Percentiles rank a stretch among this genome's conserved stretches.
These are phyloP conservation scores for Drosophila suzukii DNA, from an alignment of 1,140 invertebrate species.

Conservation along the genomic window DNA sequence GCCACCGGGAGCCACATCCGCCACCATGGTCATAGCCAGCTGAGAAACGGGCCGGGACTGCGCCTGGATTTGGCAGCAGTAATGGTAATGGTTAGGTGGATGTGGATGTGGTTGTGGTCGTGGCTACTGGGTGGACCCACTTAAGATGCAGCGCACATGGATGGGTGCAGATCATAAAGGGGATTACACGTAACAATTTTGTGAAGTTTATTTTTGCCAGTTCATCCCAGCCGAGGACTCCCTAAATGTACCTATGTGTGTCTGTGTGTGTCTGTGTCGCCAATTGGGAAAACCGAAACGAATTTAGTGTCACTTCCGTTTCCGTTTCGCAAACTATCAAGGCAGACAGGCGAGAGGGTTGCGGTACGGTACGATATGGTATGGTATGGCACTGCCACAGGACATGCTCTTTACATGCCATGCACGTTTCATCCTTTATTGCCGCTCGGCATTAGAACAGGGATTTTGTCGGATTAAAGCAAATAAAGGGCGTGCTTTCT, in stretches of 20 bases:
- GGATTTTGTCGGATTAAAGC: slow-evolving; percentile 80
- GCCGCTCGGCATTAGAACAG: slow-evolving; percentile 77
- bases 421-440: slow-evolving; percentile 82
- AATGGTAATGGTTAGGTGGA: too few relatives aligned
- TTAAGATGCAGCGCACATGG: slow-evolving; percentile 73
- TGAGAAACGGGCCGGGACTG: slow-evolving; percentile 70
- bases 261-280: slow-evolving; percentile 26
- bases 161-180: slow-evolving; percentile 73
- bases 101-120: too few relatives aligned
- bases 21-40: slow-evolving; percentile 80
- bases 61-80: slow-evolving; percentile 73
- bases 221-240: slow-evolving; percentile 27
- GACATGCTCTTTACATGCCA: slow-evolving; percentile 66
- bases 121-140: slow-evolving; percentile 20
- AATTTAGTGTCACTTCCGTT: slow-evolving; percentile 82
- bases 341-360: slow-evolving; percentile 7
- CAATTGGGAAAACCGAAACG: slow-evolving; percentile 74
- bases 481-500: slow-evolving; percentile 79
- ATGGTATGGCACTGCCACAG: slow-evolving; percentile 11
- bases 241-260: slow-evolving; percentile 6
- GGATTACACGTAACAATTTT: slow-evolving; percentile 80
- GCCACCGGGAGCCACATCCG: slow-evolving; percentile 63
- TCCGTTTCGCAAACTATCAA: slow-evolving; percentile 77
- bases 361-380: slow-evolving; percentile 10
- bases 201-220: slow-evolving; percentile 64